These are phyloP conservation scores for Sternarchorhynchus goeldii DNA, from an alignment of 2,797 vertebrate species.

Conservation along the genomic window DNA sequence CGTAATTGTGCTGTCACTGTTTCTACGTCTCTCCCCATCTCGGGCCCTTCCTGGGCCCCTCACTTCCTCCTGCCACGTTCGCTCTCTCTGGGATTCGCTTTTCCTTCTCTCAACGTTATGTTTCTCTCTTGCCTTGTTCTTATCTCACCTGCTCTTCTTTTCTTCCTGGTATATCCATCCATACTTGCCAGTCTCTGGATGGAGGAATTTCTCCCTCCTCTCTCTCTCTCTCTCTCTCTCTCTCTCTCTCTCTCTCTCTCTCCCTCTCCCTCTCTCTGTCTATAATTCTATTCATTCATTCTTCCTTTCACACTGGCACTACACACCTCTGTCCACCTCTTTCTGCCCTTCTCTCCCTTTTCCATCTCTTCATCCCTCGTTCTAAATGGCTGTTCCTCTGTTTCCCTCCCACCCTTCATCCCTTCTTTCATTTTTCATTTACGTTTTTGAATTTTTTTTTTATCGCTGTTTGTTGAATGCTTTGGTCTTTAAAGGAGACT, in stretches of 20 bases:
- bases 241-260: conserved; percentile 53
- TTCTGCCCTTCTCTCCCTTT: too few relatives aligned
- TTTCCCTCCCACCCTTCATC: background rate
- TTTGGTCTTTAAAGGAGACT: background rate
- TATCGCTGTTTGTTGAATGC: too few relatives aligned
- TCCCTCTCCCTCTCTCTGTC: conserved; percentile 52
- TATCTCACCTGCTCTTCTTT: conserved; percentile 63
- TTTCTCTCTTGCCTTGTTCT: background rate
- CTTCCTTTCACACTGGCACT: too few relatives aligned
- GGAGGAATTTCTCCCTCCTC: background rate
- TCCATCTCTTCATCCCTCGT: too few relatives aligned
- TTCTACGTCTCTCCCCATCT: conserved; percentile 9
- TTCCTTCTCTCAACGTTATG: background rate
- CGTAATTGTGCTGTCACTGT: conserved; percentile 97
- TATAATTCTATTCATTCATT: background rate
- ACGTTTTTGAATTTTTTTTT: too few relatives aligned
- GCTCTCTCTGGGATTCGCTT: background rate
- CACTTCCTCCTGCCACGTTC: background rate
- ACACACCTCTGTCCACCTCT: too few relatives aligned
- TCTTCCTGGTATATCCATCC: conserved; percentile 33
- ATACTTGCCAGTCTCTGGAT: conserved; percentile 51
- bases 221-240: background rate
- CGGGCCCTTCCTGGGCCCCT: too few relatives aligned
- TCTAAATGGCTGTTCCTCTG: too few relatives aligned
- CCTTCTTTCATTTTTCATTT: background rate